Evolutionary conservation across 1,140 invertebrate species (phyloP), one percentile per base, ranked within the genome.

Genomic region (Diachasmimorpha longicaudata): DNA sequence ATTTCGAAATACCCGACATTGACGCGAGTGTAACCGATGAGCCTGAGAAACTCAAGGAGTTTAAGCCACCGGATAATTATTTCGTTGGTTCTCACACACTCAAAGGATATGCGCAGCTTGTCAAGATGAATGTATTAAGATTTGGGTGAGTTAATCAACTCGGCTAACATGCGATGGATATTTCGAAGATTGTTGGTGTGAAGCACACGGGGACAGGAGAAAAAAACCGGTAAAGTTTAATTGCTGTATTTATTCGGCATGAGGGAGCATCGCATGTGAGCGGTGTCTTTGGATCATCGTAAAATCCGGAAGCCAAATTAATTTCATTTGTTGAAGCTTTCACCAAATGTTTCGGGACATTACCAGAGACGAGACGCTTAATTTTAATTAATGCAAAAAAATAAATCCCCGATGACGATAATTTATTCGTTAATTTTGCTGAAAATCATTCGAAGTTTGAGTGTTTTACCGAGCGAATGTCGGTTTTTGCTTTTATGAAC

Each of bases 91-190:
- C 58, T 23, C 48, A 55, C 48, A 19, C 10, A 19, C 19, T 19
- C 58, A 25, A 8, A 63, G 19, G 19, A 63, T 52, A 55, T 55
- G 58, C 58, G 23, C 58, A 19, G 6, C 25, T 25, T 52, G 52
- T 48, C 52, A 63, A 13, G 39, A 42, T 58, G 63, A 42, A 63
- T 76, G 74, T 68, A 78, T 55, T 31, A 68, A 55, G 69, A 46
- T 25, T 36, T 31, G 68, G 52, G 70, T 70, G 68, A 80, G 74
- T 82, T 83, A 81, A 82, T 81, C 77, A 80, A 81, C 74, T 14
- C 69, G 23, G 68, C 13, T 58, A 52, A 58, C 44, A 71, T 23
- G 48, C 31, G 25, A 21, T 37, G 25, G 11, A 70, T 74, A 72
- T 55, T 55, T 16, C 48, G n/a, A 4, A 42, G 48, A 55, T 55